phyloP scores from a whole-genome alignment of 2,797 vertebrate species.

The Acrossocheilus fasciatus region DNA sequence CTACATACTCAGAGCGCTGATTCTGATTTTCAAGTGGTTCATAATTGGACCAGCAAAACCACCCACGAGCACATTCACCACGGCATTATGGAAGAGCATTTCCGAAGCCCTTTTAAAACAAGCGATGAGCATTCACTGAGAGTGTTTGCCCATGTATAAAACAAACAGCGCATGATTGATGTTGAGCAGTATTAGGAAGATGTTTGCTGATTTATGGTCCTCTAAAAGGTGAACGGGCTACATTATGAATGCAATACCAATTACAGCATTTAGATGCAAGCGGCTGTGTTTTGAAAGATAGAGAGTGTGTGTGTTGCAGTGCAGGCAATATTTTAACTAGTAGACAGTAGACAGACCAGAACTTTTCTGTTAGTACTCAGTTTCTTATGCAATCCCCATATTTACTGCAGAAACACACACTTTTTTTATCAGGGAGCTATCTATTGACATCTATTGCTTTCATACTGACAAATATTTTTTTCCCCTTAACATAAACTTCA shows the following conservation, averaged over 20 bases:
- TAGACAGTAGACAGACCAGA: background rate
- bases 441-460: background rate
- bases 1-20: conserved; percentile 17
- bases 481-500: background rate
- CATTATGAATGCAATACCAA: conserved; percentile 25
- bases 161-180: conserved; percentile 21
- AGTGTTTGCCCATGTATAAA: conserved; percentile 19
- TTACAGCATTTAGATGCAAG: conserved; percentile 22
- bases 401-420: background rate
- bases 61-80: conserved; percentile 26
- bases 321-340: conserved; percentile 22
- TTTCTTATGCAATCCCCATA: conserved; percentile 24
- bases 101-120: conserved; percentile 36
- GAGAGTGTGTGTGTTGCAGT: background rate
- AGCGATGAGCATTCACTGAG: background rate
- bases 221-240: conserved; percentile 19
- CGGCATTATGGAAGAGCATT: conserved; percentile 5
- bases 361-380: background rate
- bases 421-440: background rate
- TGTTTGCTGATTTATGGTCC: conserved; percentile 40
- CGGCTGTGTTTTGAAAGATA: conserved; percentile 5
- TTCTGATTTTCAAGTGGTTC: conserved; percentile 46
- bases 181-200: conserved; percentile 27
- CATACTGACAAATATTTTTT: background rate
- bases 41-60: conserved; percentile 44